Evolutionary conservation across 2,113 vertebrate species (phyloP).

Genomic region (Climacteris rufus): DNA sequence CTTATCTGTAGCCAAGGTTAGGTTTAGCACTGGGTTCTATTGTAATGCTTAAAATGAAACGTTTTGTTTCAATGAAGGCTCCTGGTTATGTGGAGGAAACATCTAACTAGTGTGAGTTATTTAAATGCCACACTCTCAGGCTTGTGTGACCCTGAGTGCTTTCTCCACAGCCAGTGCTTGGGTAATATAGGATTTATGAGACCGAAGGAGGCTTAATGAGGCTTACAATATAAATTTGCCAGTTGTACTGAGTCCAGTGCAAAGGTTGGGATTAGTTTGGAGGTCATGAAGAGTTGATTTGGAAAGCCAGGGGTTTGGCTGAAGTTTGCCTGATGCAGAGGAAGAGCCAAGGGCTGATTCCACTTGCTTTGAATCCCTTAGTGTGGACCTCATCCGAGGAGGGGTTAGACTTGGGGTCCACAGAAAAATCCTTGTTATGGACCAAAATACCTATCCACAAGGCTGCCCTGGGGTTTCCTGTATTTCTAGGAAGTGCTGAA

Average conservation of each 20-base stretch:
- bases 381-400: neutral
- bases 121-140: neutral
- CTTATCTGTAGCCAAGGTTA: neutral
- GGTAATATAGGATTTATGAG: conserved; percentile 21
- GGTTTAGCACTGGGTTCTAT: neutral
- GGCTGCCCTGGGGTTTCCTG: neutral
- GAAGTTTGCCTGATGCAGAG: neutral
- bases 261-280: neutral
- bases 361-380: neutral
- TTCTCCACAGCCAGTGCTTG: neutral
- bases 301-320: neutral
- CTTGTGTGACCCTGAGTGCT: neutral
- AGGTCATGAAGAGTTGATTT: conserved; percentile 19
- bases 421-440: neutral
- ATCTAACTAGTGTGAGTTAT: neutral
- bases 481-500: neutral
- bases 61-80: conserved; percentile 13
- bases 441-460: neutral
- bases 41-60: neutral
- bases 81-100: neutral
- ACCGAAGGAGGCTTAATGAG: neutral
- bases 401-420: neutral
- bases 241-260: conserved; percentile 13
- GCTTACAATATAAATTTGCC: neutral
- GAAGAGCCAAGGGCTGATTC: neutral